A percentile compares a stretch with the other conserved stretches of the same genome.
These are phyloP conservation scores for Dromiciops gliroides DNA, from an alignment of 2,113 vertebrate species.

Conservation along the genomic window DNA sequence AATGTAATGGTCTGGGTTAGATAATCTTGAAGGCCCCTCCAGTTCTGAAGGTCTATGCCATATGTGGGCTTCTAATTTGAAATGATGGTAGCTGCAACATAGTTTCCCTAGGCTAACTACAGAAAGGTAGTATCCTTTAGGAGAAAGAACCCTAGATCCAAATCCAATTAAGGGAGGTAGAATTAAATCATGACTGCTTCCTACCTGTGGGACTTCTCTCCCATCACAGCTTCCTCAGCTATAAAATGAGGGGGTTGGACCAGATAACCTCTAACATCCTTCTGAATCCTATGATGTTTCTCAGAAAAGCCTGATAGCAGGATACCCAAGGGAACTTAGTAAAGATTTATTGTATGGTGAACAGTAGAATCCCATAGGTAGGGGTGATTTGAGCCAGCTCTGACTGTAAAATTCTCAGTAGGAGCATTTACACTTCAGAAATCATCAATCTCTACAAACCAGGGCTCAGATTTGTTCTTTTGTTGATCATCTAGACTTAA, in stretches of 20 bases:
- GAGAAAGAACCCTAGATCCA: not conserved
- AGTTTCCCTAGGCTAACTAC: not conserved
- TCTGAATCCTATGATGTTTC: not conserved
- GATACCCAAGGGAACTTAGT: not conserved
- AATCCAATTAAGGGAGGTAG: not conserved
- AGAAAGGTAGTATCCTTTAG: not conserved
- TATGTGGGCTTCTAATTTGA: not conserved
- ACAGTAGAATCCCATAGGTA: not conserved
- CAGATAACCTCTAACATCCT: not conserved
- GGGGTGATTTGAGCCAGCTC: not conserved
- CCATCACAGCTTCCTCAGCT: not conserved
- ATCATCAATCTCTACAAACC: not conserved
- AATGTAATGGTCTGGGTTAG: not conserved
- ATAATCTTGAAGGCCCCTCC: not conserved
- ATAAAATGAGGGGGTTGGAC: not conserved
- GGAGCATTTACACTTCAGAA: not conserved
- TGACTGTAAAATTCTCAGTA: not conserved
- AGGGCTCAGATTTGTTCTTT: not conserved
- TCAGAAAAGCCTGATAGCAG: not conserved
- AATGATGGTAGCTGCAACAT: not conserved
- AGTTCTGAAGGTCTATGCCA: not conserved
- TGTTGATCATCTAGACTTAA: not conserved
- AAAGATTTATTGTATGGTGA: not conserved
- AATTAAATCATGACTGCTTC: not conserved
- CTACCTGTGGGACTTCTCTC: not conserved